phyloP scores from a whole-genome alignment of 2,888 invertebrate species.

The Podotricha telesiphe region DNA sequence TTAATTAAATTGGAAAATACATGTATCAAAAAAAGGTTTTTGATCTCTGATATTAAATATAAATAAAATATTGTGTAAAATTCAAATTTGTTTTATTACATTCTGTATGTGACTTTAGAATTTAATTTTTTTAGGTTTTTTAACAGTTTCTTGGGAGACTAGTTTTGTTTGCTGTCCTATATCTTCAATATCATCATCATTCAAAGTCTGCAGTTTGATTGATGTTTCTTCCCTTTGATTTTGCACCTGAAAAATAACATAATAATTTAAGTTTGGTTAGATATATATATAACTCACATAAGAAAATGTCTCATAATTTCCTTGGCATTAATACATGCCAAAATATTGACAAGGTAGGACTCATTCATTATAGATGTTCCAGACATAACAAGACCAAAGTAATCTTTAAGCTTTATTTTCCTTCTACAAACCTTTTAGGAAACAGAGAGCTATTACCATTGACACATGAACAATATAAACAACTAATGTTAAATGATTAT shows the following conservation, averaged over 20 bases:
- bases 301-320: too few relatives aligned
- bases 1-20: background rate
- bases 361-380: too few relatives aligned
- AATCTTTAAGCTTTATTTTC: too few relatives aligned
- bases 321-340: too few relatives aligned
- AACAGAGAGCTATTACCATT: too few relatives aligned
- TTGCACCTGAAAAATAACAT: conserved; percentile 58
- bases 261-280: background rate
- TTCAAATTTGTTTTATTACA: conserved; percentile 22
- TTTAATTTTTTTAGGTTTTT: conserved; percentile 75
- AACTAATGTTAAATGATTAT: too few relatives aligned
- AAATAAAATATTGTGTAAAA: conserved; percentile 25
- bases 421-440: too few relatives aligned
- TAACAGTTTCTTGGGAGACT: conserved; percentile 48
- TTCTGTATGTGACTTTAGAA: conserved; percentile 55
- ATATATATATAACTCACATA: too few relatives aligned
- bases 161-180: conserved; percentile 57
- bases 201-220: conserved; percentile 73
- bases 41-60: background rate
- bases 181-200: conserved; percentile 72
- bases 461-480: too few relatives aligned
- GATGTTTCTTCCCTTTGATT: conserved; percentile 72
- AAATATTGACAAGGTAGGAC: too few relatives aligned
- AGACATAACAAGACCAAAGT: too few relatives aligned
- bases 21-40: conserved; percentile 2